Conservation (phyloP, 2,888 invertebrate species). For the Pimpla rufipes region DNA sequence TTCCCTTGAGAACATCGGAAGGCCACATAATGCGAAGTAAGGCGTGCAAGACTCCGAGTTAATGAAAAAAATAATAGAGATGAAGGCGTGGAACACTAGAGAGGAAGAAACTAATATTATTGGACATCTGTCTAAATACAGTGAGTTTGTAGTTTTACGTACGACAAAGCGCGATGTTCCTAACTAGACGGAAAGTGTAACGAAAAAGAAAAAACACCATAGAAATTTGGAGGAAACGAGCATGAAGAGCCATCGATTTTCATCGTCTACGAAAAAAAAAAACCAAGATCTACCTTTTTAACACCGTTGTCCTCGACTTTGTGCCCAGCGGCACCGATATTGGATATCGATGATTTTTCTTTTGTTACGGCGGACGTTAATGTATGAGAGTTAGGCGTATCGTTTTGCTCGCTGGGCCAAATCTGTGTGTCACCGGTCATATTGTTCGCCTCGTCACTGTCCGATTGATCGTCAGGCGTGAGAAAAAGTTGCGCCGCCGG, state of each 20-base stretch:
- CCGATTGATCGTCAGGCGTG: slow-evolving; percentile 82
- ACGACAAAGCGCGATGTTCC: slow-evolving; percentile 50
- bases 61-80: slow-evolving; percentile 9
- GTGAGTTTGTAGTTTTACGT: slow-evolving; percentile 24
- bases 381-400: slow-evolving; percentile 79
- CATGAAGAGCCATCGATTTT: slow-evolving; percentile 39
- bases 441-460: slow-evolving; percentile 82
- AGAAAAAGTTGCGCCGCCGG: slow-evolving; percentile 79
- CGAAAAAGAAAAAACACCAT: slow-evolving; percentile 61
- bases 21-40: slow-evolving; percentile 34
- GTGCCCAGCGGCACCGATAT: slow-evolving; percentile 77
- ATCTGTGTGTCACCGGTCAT: slow-evolving; percentile 78
- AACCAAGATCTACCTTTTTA: slow-evolving; percentile 80
- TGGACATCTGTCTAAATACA: slow-evolving; percentile 38
- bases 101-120: slow-evolving; percentile 34
- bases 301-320: slow-evolving; percentile 81
- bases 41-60: slow-evolving; percentile 48
- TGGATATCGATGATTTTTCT: slow-evolving; percentile 81
- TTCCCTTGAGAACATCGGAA: slow-evolving; percentile 20
- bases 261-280: slow-evolving; percentile 43
- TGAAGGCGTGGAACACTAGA: background rate
- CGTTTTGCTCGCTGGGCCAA: slow-evolving; percentile 80
- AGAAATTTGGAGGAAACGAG: slow-evolving; percentile 37
- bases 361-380: slow-evolving; percentile 80
- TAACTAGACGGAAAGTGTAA: slow-evolving; percentile 38